Percentiles rank a stretch among this genome's conserved stretches.
Conservation (phyloP, 2,113 vertebrate species). For the Ageneiosus marmoratus region DNA sequence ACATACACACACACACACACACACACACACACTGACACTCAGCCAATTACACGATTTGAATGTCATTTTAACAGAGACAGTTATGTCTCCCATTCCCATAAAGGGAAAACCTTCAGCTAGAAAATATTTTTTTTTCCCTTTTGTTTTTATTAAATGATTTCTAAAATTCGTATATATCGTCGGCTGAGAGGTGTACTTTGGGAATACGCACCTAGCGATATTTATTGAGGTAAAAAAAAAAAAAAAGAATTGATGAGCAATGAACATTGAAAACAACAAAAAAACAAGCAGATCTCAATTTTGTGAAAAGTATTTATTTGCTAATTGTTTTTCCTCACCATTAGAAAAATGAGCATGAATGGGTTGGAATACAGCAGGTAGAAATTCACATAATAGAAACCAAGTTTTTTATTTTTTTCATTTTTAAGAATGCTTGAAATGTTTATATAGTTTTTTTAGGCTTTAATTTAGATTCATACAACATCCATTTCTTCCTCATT, state of each 20-base stretch:
- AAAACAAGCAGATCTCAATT: conserved; percentile 37
- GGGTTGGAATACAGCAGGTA: background rate
- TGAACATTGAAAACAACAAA: background rate
- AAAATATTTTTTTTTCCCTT: conserved; percentile 9
- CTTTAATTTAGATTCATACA: background rate
- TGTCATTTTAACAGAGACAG: conserved; percentile 56
- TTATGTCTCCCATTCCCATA: conserved; percentile 30
- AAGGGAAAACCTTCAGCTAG: conserved; percentile 46
- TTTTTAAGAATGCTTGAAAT: conserved; percentile 7
- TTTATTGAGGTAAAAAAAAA: conserved; percentile 37
- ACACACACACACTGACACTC: background rate
- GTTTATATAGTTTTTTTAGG: background rate
- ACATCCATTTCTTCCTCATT: background rate
- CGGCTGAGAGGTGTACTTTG: conserved; percentile 37
- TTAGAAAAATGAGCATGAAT: conserved; percentile 29
- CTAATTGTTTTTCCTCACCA: conserved; percentile 51
- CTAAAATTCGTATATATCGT: conserved; percentile 41
- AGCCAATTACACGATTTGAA: conserved; percentile 48
- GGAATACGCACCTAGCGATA: conserved; percentile 52
- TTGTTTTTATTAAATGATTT: conserved; percentile 43
- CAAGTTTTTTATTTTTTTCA: background rate
- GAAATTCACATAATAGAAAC: background rate
- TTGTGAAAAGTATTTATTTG: conserved; percentile 63
- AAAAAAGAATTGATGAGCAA: conserved; percentile 10
- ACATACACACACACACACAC: background rate